Base-by-base conservation (phyloP, 2,888 invertebrate species). In the Reticulitermes lucifugus region DNA sequence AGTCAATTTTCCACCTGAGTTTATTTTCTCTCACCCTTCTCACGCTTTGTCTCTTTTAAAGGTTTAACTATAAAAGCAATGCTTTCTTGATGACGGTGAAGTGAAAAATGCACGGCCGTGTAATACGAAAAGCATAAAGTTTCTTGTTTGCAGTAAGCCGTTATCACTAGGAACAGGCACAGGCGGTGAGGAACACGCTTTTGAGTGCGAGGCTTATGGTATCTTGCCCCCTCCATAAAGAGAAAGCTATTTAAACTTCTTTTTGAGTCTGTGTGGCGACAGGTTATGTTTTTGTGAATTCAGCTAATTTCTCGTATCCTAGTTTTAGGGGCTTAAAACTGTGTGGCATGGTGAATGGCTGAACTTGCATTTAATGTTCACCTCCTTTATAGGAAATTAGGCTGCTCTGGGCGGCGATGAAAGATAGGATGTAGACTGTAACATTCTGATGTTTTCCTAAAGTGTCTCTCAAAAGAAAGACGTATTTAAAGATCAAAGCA, bases 1-100 rank as follows among this genome's bases (percentile, higher is more conserved):
- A 77, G 77, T 77, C 77, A 77, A 77, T 77, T 77, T 77, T 77
- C 77, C 51, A 46, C 77, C 77, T 77, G 77, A 77, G 77, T 77
- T 51, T 77, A 77, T 77, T 77, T 51, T 51, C 46, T 12, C 75
- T 35, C 35, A 2, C 75, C 43, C 51, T 46, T 43, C 43, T 77
- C n/a, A n/a, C n/a, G 46, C 51, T 51, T 43, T n/a, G 43, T 46
- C 77, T 46, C 1, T 43, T 35, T 73, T 35, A 46, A 77, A 77
- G 77, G 77, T 77, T 51, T 46, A 46, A 77, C 77, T 77, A 77
- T 51, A 77, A 46, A 77, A 77, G 77, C 43, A 43, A 77, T n/a
- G 43, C 29, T 77, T 75, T 77, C 77, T 77, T 77, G 77, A 51
- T 46, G 77, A 77, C 14, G 65, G 18, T 25, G 25, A 6, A 65